Conservation (phyloP, 2,888 invertebrate species). For the Podabrus alpinus region DNA sequence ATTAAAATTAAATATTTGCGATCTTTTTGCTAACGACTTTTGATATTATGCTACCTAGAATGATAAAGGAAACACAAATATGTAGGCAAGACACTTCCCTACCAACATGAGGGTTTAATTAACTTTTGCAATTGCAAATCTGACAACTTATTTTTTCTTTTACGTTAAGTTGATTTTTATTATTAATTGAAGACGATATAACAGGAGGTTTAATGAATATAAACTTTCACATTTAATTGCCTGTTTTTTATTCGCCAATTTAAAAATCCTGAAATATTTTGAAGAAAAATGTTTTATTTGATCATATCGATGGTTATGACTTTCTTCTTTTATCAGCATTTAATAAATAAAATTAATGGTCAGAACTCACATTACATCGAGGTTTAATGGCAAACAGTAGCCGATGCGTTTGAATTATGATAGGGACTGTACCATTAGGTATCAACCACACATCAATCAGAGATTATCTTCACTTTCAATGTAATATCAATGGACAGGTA, state of each 20-base stretch:
- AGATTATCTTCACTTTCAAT: not conserved
- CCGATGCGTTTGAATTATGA: not conserved
- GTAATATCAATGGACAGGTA: constrained; percentile 1
- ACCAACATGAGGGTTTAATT: not conserved
- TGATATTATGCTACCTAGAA: too few relatives aligned
- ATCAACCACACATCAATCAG: constrained; percentile 1
- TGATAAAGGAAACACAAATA: too few relatives aligned
- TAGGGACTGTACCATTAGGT: not conserved
- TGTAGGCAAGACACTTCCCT: too few relatives aligned
- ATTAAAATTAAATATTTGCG: not conserved
- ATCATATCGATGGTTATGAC: not conserved
- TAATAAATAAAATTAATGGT: not conserved
- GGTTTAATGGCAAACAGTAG: not conserved
- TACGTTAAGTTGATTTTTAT: too few relatives aligned
- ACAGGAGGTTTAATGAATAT: too few relatives aligned
- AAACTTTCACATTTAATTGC: too few relatives aligned
- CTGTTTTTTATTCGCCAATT: too few relatives aligned
- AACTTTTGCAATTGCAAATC: too few relatives aligned
- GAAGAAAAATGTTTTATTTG: not conserved
- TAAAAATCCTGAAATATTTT: too few relatives aligned
- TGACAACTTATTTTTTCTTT: too few relatives aligned
- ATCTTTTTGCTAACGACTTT: not conserved
- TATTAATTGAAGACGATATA: not conserved
- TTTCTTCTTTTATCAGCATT: not conserved
- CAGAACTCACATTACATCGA: not conserved